Conservation (phyloP, 1,140 invertebrate genomes). For the Callitettix versicolor region DNA sequence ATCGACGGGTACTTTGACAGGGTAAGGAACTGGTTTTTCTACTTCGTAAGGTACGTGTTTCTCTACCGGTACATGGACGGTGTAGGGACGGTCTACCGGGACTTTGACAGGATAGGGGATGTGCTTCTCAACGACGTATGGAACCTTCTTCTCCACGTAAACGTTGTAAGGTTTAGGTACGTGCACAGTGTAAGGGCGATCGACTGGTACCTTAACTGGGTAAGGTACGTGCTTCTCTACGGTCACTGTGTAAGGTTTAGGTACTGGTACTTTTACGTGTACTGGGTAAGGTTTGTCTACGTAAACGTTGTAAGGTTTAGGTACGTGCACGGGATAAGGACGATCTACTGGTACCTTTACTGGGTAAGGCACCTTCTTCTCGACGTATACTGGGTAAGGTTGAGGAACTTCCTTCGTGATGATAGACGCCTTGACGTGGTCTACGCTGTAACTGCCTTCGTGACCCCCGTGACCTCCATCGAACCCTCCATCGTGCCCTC, state of each 20-base stretch:
- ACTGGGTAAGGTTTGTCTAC: slow-evolving; percentile 52
- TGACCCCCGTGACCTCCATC: too few species aligned
- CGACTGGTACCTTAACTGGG: slow-evolving; percentile 23
- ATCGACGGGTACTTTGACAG: slow-evolving; percentile 46
- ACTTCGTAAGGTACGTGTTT: slow-evolving; percentile 51
- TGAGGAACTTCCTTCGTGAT: slow-evolving; percentile 18
- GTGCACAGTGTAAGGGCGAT: slow-evolving; percentile 9
- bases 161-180: slow-evolving; percentile 13
- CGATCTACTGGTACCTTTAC: slow-evolving; percentile 15
- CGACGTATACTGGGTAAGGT: slow-evolving; percentile 37
- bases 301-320: slow-evolving; percentile 49
- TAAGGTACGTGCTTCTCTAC: slow-evolving; percentile 26
- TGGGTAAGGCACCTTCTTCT: slow-evolving; percentile 13
- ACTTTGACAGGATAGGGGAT: slow-evolving; percentile 40
- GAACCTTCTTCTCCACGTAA: slow-evolving; percentile 11
- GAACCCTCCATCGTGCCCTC: too few species aligned
- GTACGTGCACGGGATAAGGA: slow-evolving; percentile 35
- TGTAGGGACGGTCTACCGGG: slow-evolving; percentile 41
- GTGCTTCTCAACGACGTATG: slow-evolving; percentile 38
- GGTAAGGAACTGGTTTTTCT: slow-evolving; percentile 25
- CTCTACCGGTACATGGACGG: slow-evolving; percentile 33
- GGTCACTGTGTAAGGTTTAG: slow-evolving; percentile 55
- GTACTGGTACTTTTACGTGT: slow-evolving; percentile 45
- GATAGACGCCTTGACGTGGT: slow-evolving; percentile 10
- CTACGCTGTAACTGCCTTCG: neutral